Percentiles rank a stretch among this genome's conserved stretches.
phyloP scores from a whole-genome alignment of 2,797 vertebrate genomes.

The Hapalemur alaotrensis region DNA sequence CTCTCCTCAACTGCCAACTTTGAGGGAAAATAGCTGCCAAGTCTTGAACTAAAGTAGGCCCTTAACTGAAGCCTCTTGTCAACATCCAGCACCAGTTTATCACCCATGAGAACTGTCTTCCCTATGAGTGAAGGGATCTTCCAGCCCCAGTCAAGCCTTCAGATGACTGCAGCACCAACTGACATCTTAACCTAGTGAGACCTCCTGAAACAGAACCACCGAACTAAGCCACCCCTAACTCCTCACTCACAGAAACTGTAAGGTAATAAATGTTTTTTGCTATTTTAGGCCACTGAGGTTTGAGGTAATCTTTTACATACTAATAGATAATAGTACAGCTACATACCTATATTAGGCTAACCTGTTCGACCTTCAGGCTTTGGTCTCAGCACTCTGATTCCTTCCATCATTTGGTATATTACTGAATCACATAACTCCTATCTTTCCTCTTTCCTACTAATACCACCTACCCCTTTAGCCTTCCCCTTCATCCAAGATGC shows the following conservation, averaged over 20 bases:
- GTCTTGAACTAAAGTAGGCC: neutral
- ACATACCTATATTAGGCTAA: neutral
- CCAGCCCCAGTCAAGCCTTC: neutral
- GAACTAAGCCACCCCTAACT: neutral
- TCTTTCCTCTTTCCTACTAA: neutral
- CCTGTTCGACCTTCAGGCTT: neutral
- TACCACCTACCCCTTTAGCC: neutral
- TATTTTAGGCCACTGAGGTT: neutral
- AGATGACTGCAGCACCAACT: neutral
- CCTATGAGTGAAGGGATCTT: neutral
- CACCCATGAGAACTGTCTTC: neutral
- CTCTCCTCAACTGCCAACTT: neutral
- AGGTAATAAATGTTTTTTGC: neutral
- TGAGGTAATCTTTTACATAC: neutral
- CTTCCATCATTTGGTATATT: neutral
- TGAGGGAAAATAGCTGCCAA: neutral
- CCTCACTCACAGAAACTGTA: neutral
- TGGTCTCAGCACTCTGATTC: neutral
- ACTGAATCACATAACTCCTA: neutral
- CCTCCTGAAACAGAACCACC: neutral
- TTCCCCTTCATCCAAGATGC: neutral
- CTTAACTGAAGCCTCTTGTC: neutral
- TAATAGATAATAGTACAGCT: neutral
- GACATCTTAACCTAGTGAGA: neutral
- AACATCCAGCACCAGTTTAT: neutral